Percentiles rank a stretch among this genome's conserved stretches.
These are phyloP conservation scores for Microctenopoma stevenorrisi DNA, from an alignment of 2,797 vertebrate species.

Conservation along the genomic window DNA sequence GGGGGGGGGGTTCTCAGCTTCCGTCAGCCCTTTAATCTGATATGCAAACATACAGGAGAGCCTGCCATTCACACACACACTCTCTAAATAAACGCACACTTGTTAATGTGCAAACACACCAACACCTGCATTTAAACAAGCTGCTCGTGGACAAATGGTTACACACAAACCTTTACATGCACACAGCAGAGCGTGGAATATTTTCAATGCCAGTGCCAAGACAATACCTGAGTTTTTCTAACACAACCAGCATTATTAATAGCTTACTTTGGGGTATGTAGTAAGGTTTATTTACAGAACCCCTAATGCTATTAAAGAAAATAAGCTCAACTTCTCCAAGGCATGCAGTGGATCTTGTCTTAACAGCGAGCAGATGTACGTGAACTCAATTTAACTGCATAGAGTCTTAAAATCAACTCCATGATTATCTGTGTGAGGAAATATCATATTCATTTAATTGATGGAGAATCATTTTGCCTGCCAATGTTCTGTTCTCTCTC, in stretches of 20 bases:
- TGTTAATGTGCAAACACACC: conserved; percentile 49
- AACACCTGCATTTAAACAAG: conserved; percentile 3
- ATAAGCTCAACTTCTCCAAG: not conserved
- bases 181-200: not conserved
- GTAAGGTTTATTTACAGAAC: not conserved
- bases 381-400: not conserved
- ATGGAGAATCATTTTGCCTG: not conserved
- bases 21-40: conserved; percentile 71
- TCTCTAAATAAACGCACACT: conserved; percentile 22
- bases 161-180: not conserved
- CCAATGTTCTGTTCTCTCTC: not conserved
- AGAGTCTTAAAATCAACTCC: too few species aligned
- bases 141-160: not conserved
- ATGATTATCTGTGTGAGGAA: too few species aligned
- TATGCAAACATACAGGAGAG: conserved; percentile 74
- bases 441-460: too few species aligned
- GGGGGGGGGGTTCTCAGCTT: conserved; percentile 58
- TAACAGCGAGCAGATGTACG: not conserved
- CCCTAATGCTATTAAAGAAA: not conserved
- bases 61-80: conserved; percentile 57
- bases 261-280: not conserved
- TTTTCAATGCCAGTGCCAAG: not conserved
- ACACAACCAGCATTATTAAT: not conserved
- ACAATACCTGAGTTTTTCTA: not conserved
- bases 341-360: not conserved